A percentile compares a stretch with the other conserved stretches of the same genome.
These are phyloP conservation scores for Anthopleura sola DNA, from an alignment of 64 coral and sea anemone genomes.

Conservation along the genomic window DNA sequence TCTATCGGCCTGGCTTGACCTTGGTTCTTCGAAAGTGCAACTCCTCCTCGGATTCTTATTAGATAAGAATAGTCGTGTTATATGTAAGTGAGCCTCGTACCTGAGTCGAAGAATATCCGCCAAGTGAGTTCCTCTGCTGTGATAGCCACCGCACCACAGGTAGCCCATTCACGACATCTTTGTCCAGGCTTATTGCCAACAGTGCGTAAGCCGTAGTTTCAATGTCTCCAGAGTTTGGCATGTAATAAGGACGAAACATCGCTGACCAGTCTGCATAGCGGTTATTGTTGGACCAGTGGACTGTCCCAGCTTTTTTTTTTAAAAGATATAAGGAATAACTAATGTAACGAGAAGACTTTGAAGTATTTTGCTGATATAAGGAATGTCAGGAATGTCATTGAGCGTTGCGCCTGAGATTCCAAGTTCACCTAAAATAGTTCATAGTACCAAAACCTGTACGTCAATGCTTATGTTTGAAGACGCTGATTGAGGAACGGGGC, in stretches of 20 bases:
- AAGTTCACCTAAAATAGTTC: too few relatives aligned
- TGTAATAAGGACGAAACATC: constrained; percentile 72
- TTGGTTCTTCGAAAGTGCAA: too few relatives aligned
- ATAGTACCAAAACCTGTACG: too few relatives aligned
- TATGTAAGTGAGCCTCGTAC: not conserved
- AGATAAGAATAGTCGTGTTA: too few relatives aligned
- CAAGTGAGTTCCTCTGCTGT: constrained; percentile 82
- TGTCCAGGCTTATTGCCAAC: constrained; percentile 26
- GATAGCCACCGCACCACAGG: constrained; percentile 76
- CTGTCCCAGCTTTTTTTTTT: constrained; percentile 64
- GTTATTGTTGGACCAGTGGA: constrained; percentile 70
- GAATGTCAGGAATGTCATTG: too few relatives aligned
- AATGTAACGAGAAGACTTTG: too few relatives aligned
- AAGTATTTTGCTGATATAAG: too few relatives aligned
- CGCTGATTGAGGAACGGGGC: too few relatives aligned
- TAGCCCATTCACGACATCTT: constrained; percentile 48
- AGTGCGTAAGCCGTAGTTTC: constrained; percentile 88
- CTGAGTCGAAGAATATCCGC: constrained; percentile 89
- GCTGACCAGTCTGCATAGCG: not conserved
- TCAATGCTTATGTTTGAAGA: too few relatives aligned
- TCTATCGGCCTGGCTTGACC: too few relatives aligned
- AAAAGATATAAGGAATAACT: not conserved
- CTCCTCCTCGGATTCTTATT: too few relatives aligned
- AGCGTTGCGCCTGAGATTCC: too few relatives aligned
- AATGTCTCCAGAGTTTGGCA: constrained; percentile 68